A percentile compares a stretch with the other conserved stretches of the same genome.
phyloP scores from a whole-genome alignment of 2,797 vertebrate species.

The Erethizon dorsatum region DNA sequence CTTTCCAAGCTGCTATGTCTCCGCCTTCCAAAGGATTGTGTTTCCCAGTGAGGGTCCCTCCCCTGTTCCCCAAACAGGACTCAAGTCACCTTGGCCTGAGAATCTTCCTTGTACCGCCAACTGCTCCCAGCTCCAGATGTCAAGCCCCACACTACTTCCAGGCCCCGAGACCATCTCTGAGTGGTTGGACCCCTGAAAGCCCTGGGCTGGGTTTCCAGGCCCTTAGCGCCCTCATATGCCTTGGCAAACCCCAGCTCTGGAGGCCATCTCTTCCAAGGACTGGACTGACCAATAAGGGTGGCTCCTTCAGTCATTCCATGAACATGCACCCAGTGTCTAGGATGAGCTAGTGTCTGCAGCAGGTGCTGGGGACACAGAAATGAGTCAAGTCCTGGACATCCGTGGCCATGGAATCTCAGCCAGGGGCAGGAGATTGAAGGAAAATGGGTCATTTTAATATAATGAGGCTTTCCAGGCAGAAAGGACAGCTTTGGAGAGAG shows the following conservation, averaged over 20 bases:
- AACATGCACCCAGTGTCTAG: neutral
- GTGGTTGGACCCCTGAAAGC: neutral
- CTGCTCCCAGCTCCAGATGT: neutral
- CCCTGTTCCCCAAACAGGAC: neutral
- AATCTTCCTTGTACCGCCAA: neutral
- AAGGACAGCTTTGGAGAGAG: neutral
- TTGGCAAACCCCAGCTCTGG: neutral
- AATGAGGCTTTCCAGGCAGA: neutral
- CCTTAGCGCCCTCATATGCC: neutral
- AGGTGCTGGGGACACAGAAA: neutral
- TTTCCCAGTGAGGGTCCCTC: neutral
- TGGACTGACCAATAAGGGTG: too few relatives aligned
- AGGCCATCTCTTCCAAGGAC: neutral
- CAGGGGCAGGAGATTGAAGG: neutral
- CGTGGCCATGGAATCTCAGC: neutral
- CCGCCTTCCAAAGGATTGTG: neutral
- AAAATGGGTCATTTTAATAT: neutral
- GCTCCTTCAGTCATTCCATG: neutral
- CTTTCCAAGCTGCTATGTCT: neutral
- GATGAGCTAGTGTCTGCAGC: fast-evolving
- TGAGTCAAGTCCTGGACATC: neutral
- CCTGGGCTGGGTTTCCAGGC: neutral
- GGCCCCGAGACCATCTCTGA: neutral
- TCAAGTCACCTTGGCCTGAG: neutral
- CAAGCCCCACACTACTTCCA: neutral